phyloP scores from a whole-genome alignment of 2,888 invertebrate genomes.

The Nymphalis polychloros region DNA sequence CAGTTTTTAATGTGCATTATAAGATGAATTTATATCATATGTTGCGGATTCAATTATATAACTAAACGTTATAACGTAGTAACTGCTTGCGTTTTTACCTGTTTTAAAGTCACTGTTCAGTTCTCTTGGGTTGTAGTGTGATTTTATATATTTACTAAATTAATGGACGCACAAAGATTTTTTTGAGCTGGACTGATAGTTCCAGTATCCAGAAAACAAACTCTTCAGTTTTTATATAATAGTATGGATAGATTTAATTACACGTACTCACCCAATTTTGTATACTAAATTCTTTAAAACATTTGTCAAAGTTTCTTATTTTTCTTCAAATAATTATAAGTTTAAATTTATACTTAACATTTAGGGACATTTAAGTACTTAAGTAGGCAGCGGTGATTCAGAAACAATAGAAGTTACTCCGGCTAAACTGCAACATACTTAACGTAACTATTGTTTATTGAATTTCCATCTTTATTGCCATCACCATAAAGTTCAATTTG shows the following conservation, averaged over 20 bases:
- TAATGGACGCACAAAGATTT: no score
- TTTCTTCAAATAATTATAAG: conserved; percentile 8
- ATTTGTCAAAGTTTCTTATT: background rate
- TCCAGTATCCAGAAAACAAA: no score
- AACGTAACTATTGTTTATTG: no score
- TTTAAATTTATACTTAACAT: conserved; percentile 21
- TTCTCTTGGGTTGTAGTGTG: no score
- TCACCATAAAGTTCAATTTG: background rate
- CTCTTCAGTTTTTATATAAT: background rate
- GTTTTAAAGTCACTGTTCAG: no score
- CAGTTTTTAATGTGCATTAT: background rate
- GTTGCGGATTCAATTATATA: background rate
- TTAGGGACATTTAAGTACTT: conserved; percentile 29
- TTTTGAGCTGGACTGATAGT: no score
- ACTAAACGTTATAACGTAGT: background rate
- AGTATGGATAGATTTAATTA: no score
- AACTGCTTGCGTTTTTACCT: no score
- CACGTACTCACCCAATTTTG: background rate
- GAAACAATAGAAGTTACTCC: conserved; percentile 20
- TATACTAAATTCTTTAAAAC: background rate
- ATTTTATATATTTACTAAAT: no score
- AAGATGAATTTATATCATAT: background rate
- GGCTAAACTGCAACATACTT: background rate
- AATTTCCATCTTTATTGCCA: background rate
- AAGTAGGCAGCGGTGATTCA: conserved; percentile 27